Percentiles rank a stretch among this genome's conserved stretches.
Evolutionary conservation across 2,888 invertebrate species (phyloP).

Genomic region (Mayetiola destructor): DNA sequence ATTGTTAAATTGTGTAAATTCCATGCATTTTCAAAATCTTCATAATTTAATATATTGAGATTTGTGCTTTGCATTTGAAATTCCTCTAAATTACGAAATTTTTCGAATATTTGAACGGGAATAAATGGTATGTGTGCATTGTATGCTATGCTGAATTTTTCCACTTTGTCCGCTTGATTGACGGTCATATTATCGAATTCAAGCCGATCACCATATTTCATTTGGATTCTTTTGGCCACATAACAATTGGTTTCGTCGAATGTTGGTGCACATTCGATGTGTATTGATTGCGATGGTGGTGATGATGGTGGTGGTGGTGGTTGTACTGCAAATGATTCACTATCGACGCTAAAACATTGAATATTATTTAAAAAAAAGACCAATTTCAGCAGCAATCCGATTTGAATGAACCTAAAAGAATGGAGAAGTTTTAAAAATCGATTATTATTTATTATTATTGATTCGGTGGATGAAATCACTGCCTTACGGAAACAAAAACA

Average conservation of each 20-base stretch:
- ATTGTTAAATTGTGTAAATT: constrained; percentile 7
- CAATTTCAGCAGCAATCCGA: too few species aligned
- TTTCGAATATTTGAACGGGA: background rate
- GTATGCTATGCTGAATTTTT: background rate
- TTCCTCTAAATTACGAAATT: background rate
- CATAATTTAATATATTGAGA: background rate
- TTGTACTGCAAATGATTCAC: too few species aligned
- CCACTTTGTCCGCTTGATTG: background rate
- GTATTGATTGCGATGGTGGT: background rate
- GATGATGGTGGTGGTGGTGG: too few species aligned
- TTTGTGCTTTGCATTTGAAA: background rate
- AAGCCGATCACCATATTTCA: background rate
- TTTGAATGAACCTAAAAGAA: too few species aligned
- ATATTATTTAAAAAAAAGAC: too few species aligned
- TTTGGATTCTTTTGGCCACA: background rate
- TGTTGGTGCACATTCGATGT: background rate
- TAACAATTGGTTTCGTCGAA: background rate
- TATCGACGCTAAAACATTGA: too few species aligned
- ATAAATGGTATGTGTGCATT: background rate
- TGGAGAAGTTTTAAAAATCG: too few species aligned
- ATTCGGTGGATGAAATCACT: too few species aligned
- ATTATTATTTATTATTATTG: too few species aligned
- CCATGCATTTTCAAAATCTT: background rate
- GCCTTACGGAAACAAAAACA: too few species aligned
- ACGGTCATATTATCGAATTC: background rate